Evolutionary conservation across 2,797 vertebrate genomes (phyloP).

Genomic region (Tragopan temminckii): DNA sequence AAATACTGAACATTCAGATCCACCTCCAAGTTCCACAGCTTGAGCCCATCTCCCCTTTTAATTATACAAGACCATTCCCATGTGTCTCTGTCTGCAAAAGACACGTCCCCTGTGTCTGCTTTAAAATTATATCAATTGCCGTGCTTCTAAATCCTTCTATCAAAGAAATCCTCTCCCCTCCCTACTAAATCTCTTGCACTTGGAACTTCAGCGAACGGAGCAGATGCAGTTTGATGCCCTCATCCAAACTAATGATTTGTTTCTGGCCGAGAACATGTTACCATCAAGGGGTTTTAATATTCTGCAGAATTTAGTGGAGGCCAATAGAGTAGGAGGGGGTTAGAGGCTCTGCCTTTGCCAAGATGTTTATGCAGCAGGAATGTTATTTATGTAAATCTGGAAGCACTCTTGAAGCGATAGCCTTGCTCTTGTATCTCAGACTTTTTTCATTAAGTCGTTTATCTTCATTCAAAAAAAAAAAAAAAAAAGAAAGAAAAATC

Average conservation of each 20-base stretch:
- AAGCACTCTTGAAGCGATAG: conserved; percentile 66
- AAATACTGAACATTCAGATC: not conserved
- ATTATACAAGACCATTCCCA: conserved; percentile 48
- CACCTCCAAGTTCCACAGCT: conserved; percentile 46
- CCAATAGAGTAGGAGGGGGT: conserved; percentile 76
- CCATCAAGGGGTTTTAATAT: conserved; percentile 71
- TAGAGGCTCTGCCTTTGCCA: conserved; percentile 72
- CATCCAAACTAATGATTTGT: conserved; percentile 81
- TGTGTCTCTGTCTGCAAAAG: conserved; percentile 7
- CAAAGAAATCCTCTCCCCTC: conserved; percentile 53
- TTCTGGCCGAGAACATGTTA: conserved; percentile 78
- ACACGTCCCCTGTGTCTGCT: not conserved
- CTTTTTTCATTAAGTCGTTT: conserved; percentile 80
- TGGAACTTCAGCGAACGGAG: conserved; percentile 59
- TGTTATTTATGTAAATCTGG: conserved; percentile 83
- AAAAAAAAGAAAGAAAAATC: conserved; percentile 26
- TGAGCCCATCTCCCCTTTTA: conserved; percentile 58
- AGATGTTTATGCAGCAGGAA: conserved; percentile 81
- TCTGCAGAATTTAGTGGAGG: conserved; percentile 68
- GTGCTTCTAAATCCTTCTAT: conserved; percentile 31
- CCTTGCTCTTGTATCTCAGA: conserved; percentile 75
- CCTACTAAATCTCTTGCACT: conserved; percentile 66
- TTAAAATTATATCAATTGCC: conserved; percentile 34
- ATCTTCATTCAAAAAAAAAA: conserved; percentile 75
- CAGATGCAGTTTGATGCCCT: conserved; percentile 73